Evolutionary conservation across 2,113 vertebrate genomes (phyloP), one percentile per base, ranked within the genome.

Genomic region (Xyrauchen texanus): DNA sequence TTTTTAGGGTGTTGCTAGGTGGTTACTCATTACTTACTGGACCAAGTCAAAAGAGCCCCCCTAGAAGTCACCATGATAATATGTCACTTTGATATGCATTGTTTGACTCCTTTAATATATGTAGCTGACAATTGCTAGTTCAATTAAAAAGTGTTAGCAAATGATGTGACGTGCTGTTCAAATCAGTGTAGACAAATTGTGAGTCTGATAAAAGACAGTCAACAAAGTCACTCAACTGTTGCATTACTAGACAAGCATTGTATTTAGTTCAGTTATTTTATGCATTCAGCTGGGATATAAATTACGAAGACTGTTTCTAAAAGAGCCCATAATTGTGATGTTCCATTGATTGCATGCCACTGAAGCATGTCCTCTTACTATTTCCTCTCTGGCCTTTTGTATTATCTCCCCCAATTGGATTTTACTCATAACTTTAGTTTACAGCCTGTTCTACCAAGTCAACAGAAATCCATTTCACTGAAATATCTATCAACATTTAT

Each of bases 381-480:
- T 74, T 65, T 68, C 79, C 66, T 68, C 47, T 34, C 51, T 49
- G 76, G 21, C 45, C 66, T 15, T 15, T 44, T 58, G 13, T 70
- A 65, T 79, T 64, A 76, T 49, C 60, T 76, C 49, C 46, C 46
- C 42, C 45, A 57, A 66, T 76, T 79, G 66, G 66, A 79, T 83
- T 76, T 46, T 51, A 60, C 64, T 70, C 60, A 76, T 69, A 83
- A 79, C 60, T 55, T 79, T 61, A 76, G 47, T 70, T 83, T 76
- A 79, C 21, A 55, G 57, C 61, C 72, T 76, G 57, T 62, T 70
- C 44, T 57, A 70, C 46, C 55, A 42, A 49, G 51, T 47, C 44
- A 52, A 71, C 67, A 76, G 66, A 69, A 83, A 79, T 83, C 77
- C 57, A 58, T 82, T 82, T 75, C 11, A 64, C 51, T 57, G 52